A percentile compares a stretch with the other conserved stretches of the same genome.
These are phyloP conservation scores for Lordiphosa fenestrarum DNA, from an alignment of 2,888 invertebrate species.

Conservation along the genomic window DNA sequence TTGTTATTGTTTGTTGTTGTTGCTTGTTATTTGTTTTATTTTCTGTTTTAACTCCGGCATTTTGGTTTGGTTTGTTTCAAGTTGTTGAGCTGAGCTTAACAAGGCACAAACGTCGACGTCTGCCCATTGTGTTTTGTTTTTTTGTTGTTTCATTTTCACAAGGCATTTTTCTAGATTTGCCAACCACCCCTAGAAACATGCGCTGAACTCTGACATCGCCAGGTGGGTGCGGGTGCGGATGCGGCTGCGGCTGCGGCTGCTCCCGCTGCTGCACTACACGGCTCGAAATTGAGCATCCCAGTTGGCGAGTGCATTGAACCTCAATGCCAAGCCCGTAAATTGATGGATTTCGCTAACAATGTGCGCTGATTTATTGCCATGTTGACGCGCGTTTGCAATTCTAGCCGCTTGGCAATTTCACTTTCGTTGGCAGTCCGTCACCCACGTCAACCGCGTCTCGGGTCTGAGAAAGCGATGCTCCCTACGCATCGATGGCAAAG, in stretches of 20 bases:
- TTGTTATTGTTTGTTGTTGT: constrained; percentile 29
- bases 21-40: constrained; percentile 33
- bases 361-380: constrained; percentile 42
- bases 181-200: constrained; percentile 63
- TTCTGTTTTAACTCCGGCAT: constrained; percentile 49
- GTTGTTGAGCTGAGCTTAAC: constrained; percentile 55
- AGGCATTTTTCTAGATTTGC: constrained; percentile 72
- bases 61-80: constrained; percentile 63
- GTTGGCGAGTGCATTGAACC: constrained; percentile 23
- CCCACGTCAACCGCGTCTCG: constrained; percentile 22
- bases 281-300: constrained; percentile 26
- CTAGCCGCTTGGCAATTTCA: constrained; percentile 49
- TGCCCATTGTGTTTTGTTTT: constrained; percentile 59
- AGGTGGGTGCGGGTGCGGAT: constrained; percentile 10
- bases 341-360: constrained; percentile 55
- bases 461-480: constrained; percentile 59
- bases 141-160: constrained; percentile 6
- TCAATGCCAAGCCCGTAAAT: constrained; percentile 48
- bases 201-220: constrained; percentile 69
- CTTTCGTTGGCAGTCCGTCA: constrained; percentile 66
- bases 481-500: constrained; percentile 52
- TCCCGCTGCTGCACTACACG: constrained; percentile 28
- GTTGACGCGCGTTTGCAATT: constrained; percentile 51
- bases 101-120: constrained; percentile 59
- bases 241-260: constrained; percentile 6